These are phyloP conservation scores for Indicator indicator DNA, from an alignment of 2,113 vertebrate genomes.

Conservation along the genomic window DNA sequence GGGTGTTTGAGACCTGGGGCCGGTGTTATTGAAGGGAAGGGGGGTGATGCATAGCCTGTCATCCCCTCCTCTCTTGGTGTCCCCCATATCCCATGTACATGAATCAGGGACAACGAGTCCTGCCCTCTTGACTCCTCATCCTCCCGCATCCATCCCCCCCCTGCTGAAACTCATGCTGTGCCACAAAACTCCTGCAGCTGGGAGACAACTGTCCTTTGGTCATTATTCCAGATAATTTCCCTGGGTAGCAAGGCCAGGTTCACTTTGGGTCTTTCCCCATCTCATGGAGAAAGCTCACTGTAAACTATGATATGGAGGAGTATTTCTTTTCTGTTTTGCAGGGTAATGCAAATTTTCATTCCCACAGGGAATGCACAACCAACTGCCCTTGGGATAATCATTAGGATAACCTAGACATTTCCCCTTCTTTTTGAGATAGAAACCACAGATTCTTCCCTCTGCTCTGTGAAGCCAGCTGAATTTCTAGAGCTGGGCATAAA, in stretches of 20 bases:
- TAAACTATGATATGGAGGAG: accelerated
- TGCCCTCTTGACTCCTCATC: background rate
- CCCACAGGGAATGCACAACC: background rate
- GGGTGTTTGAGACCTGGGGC: background rate
- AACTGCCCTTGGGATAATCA: background rate
- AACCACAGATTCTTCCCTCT: background rate
- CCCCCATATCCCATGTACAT: background rate
- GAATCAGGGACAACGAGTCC: background rate
- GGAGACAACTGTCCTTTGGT: background rate
- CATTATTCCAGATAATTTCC: background rate
- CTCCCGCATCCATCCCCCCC: background rate
- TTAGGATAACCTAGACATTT: background rate
- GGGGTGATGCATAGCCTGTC: background rate
- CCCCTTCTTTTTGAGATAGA: background rate
- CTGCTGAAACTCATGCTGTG: background rate
- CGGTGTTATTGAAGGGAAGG: background rate
- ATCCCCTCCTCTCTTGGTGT: background rate
- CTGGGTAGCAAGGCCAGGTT: background rate
- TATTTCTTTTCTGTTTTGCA: background rate
- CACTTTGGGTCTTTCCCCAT: background rate
- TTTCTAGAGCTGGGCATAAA: background rate
- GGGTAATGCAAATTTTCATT: background rate
- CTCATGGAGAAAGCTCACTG: background rate
- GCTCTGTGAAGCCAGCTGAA: background rate
- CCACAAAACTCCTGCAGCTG: background rate